These are phyloP conservation scores for Magallana angulata DNA, from an alignment of 1,140 invertebrate genomes.

Conservation along the genomic window DNA sequence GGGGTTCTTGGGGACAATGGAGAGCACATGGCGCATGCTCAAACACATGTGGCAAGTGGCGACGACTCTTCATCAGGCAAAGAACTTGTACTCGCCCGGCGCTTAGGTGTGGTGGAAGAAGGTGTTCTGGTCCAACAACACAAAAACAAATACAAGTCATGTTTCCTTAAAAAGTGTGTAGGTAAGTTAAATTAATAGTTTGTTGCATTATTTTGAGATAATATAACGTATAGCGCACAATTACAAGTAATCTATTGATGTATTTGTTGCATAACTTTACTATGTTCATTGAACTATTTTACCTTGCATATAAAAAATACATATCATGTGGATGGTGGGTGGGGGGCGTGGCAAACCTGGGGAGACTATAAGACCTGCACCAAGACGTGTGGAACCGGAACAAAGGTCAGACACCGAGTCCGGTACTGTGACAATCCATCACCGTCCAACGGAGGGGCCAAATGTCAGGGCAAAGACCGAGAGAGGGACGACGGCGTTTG, in stretches of 20 bases:
- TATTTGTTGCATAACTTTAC: no score
- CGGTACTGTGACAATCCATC: background rate
- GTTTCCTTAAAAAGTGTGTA: background rate
- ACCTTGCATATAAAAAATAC: no score
- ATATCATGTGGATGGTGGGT: background rate
- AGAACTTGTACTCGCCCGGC: background rate
- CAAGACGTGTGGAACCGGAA: conserved; percentile 2
- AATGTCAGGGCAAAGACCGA: background rate
- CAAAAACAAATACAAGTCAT: background rate
- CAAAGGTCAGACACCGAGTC: background rate
- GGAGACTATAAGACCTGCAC: background rate
- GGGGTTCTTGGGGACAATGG: background rate
- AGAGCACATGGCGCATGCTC: background rate
- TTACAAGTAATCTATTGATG: no score
- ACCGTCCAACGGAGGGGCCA: background rate
- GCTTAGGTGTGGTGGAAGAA: background rate
- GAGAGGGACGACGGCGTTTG: background rate
- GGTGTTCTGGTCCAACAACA: background rate
- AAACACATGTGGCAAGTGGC: background rate
- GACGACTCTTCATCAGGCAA: background rate
- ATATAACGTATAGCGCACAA: no score
- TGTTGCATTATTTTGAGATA: no score
- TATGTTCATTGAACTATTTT: no score
- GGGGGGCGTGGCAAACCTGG: background rate
- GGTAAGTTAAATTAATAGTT: background rate